Conservation (phyloP, 1,140 invertebrate genomes). For the Riptortus pedestris region DNA sequence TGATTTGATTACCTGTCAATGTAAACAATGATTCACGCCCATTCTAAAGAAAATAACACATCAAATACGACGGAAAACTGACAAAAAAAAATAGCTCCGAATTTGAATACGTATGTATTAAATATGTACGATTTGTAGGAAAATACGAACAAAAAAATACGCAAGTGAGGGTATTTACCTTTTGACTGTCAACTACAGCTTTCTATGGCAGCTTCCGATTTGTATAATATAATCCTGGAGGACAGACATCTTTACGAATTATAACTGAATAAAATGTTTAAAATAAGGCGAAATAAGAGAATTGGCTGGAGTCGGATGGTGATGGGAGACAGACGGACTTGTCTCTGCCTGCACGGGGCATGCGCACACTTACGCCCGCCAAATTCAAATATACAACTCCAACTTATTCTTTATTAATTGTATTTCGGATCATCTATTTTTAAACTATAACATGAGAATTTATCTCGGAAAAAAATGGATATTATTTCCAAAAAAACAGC, state of each 20-base stretch:
- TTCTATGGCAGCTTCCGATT: neutral
- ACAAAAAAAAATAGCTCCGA: neutral
- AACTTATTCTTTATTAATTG: too few relatives aligned
- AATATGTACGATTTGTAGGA: neutral
- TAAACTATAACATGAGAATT: too few relatives aligned
- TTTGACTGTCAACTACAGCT: neutral
- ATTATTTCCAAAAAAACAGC: too few relatives aligned
- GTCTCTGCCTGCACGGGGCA: neutral
- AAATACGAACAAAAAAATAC: neutral
- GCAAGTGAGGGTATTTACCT: neutral
- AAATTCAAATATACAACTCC: conserved; percentile 4
- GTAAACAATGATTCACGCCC: neutral
- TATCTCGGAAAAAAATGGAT: too few relatives aligned
- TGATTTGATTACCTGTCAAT: neutral
- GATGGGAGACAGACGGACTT: neutral
- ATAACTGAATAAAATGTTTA: neutral
- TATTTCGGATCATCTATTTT: too few relatives aligned
- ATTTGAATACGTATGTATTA: neutral
- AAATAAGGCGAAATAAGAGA: neutral
- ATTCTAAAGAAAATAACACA: neutral
- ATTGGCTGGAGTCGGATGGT: neutral
- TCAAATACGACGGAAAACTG: neutral
- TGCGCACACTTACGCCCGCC: neutral
- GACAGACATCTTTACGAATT: neutral
- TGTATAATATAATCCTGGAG: neutral